Base-by-base conservation (phyloP, 2,888 invertebrate species). In the Esperia sulphurella region DNA sequence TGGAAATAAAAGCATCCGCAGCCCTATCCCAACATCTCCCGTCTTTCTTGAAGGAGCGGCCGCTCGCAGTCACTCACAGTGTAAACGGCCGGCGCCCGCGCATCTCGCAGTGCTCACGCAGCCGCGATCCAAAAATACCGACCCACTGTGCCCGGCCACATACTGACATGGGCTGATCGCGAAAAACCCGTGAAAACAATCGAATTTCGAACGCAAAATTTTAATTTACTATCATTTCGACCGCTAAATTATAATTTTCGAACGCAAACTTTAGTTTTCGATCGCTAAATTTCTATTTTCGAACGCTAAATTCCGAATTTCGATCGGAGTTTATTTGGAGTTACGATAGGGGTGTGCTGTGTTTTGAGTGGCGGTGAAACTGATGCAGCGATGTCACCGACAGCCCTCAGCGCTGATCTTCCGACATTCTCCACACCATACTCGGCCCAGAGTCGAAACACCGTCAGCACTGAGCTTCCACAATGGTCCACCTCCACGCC, bases 301-400 rank as follows among this genome's bases (percentile, higher is more conserved):
- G 35, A 35, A 35, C 35, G n/a, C 35, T n/a, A n/a, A n/a, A n/a
- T 35, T 35, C 10, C 35, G 21, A 21, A 21, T 21, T 21, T 21
- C 21, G 21, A 21, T 5, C 21, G 21, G 21, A 5, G 21, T 21
- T 21, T 21, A n/a, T 41, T 43, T 29, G 3, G 28, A 39, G 12
- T 38, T 13, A 37, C 39, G 13, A 41, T 14, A 12, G 13, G 45
- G 28, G 51, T 43, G 41, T 52, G 41, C 46, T 41, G 28, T 44
- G 46, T 46, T 49, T 49, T 48, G 41, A 44, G 47, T 49, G 30
- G 52, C 52, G 58, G 35, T 46, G 43, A 46, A 49, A 52, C 71
- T 59, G 67, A 80, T 82, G 79, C 58, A 58, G 77, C 63, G 47
- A 89, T 89, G 88, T 85, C 88, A 51, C 88, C 88, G 1, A 86